A percentile compares a stretch with the other conserved stretches of the same genome.
These are phyloP conservation scores for Tamandua tetradactyla DNA, from an alignment of 2,797 vertebrate genomes.

Conservation along the genomic window DNA sequence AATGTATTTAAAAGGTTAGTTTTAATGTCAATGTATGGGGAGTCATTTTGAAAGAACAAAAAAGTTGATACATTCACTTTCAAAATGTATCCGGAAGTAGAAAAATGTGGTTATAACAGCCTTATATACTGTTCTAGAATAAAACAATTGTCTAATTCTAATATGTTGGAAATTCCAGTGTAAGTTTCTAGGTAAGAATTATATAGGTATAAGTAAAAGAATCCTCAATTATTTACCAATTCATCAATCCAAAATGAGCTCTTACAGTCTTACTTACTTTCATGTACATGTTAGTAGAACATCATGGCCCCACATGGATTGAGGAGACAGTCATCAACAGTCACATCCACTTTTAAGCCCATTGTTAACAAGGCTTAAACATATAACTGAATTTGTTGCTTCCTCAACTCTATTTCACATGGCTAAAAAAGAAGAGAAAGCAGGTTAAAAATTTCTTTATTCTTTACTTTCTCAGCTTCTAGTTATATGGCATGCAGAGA, in stretches of 20 bases:
- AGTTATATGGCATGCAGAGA: not conserved
- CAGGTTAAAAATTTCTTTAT: not conserved
- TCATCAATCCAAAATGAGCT: not conserved
- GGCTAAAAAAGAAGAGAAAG: not conserved
- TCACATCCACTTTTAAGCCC: not conserved
- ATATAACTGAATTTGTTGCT: not conserved
- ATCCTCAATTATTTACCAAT: conserved; percentile 6
- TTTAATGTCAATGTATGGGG: not conserved
- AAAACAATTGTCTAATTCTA: not conserved
- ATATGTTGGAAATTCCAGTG: not conserved
- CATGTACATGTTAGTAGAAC: not conserved
- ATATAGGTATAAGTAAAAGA: not conserved
- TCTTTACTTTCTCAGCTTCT: not conserved
- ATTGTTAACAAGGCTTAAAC: not conserved
- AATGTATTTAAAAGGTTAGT: not conserved
- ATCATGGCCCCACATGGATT: not conserved
- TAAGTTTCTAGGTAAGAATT: not conserved
- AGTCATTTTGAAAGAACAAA: conserved; percentile 13
- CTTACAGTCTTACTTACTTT: not conserved
- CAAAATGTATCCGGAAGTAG: not conserved
- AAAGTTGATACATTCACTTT: conserved; percentile 21
- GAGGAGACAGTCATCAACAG: not conserved
- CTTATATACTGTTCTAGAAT: not conserved
- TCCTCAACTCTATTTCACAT: not conserved
- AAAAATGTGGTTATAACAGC: not conserved